Evolutionary conservation across 2,797 vertebrate species (phyloP), one percentile per base, ranked within the genome.

Genomic region (Enteromius trimaculatus): DNA sequence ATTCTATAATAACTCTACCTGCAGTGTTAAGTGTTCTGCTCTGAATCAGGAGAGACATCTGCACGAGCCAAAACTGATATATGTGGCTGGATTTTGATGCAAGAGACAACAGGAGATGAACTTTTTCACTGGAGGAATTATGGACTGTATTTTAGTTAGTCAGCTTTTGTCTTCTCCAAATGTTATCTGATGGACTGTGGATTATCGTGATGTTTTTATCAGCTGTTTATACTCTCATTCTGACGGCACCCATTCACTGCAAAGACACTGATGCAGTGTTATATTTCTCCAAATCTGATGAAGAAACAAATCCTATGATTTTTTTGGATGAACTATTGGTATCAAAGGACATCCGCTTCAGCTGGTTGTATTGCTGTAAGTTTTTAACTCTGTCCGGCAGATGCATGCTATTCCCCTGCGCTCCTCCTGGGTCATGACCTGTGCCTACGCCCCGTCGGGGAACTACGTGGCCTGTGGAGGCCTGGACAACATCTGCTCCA

Each of bases 401-500:
- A 95, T 96, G 93, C 96, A 97, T 0, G 96, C 96, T 62, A 97
- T 96, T 82, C 96, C 96, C 8, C 80, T 97, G 92, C 89, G 96
- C 79, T 96, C 96, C 70, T 97, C 96, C 86, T 96, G 96, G 96
- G 96, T 97, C 51, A 97, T 97, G 96, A 96, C 96, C 19, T 96
- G 96, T 34, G 95, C 96, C 0, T 96, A 97, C 0, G 96, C 96
- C 0, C 96, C 96, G 0, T 97, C 96, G 0, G 96, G 96, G 3
- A 96, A 95, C 90, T 97, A 95, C 0, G 96, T 97, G 34, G 96
- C 96, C 31, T 96, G 96, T n/a, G 96, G 96, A 4, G 96, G 96
- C 21, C 29, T 97, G 90, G 96, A 97, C 92, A 97, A 97, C 92
- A 96, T 97, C 93, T 97, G 96, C 85, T 97, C 96, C 79, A 96